Evolutionary conservation across 2,113 vertebrate species (phyloP), one percentile per base, ranked within the genome.

Genomic region (Oncorhynchus nerka): DNA sequence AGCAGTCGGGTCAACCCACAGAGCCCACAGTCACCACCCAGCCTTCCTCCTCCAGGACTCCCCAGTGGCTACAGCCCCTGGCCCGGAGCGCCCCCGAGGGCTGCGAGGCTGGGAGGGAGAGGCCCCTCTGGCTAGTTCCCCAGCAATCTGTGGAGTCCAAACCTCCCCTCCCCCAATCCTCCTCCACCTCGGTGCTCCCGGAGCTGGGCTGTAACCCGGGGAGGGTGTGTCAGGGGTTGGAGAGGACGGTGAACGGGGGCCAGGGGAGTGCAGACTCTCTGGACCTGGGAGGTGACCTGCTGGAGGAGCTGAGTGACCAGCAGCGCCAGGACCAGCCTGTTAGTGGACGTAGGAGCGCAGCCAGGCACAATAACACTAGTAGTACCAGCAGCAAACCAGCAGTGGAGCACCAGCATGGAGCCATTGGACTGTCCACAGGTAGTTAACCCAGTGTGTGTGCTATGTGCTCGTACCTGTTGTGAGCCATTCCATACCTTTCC

Each of bases 31-130:
- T 93, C 70, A 93, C 92, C 74, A 91, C 90, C 28, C 93, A 93
- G 84, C 90, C 91, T 0, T 72, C 91, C 9, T 90, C 91, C 2
- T 89, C 86, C 32, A 89, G 87, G 68, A 22, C 94, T 15, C 95
- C 95, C 0, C 88, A 93, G 77, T 97, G 95, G 95, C 86, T 97
- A 13, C 94, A 95, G 72, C 90, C 95, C 11, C 81, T 92, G 77
- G 83, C 85, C 68, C 75, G 79, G 19, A 83, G 75, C 1, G 78
- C 78, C 15, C 87, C 83, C 6, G 91, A 86, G 62, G 89, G 85
- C 49, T 86, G 84, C 0, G 85, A 79, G 61, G 49, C 71, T 13
- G 79, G 12, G 80, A 81, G 82, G 55, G 84, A 88, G 45, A 94
- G 89, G 34, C 96, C 94, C 28, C 77, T 76, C 0, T 97, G 95